Percentiles rank a stretch among this genome's conserved stretches.
Evolutionary conservation across 2,888 invertebrate genomes (phyloP).

Genomic region (Halictus ligatus): DNA sequence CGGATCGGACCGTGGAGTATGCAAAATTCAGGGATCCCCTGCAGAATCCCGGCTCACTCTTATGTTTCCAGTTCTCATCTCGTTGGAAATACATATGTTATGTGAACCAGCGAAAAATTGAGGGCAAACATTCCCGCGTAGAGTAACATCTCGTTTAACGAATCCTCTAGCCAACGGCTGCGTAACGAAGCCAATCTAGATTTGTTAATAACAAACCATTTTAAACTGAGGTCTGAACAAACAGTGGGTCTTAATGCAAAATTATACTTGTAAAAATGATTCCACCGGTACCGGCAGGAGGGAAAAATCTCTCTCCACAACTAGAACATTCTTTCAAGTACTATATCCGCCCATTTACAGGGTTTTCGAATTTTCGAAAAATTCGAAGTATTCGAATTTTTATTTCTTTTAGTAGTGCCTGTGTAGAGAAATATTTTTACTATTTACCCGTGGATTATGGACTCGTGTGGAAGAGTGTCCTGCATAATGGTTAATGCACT

Average conservation of each 20-base stretch:
- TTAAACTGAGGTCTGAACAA: neutral
- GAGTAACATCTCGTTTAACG: neutral
- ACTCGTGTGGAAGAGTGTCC: neutral
- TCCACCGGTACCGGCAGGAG: neutral
- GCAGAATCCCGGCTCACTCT: neutral
- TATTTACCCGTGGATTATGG: neutral
- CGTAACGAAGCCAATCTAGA: neutral
- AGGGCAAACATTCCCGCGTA: neutral
- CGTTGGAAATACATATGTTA: neutral
- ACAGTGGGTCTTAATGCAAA: neutral
- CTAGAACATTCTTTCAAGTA: neutral
- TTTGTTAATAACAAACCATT: neutral
- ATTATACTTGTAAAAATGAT: neutral
- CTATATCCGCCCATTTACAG: neutral
- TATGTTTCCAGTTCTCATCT: conserved; percentile 1
- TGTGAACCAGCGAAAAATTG: neutral
- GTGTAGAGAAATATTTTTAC: neutral
- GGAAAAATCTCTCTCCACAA: neutral
- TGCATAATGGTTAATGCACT: neutral
- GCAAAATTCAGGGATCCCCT: conserved; percentile 10
- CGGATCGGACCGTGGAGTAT: neutral
- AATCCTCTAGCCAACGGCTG: neutral
- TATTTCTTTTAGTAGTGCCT: neutral
- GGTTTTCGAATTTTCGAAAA: too few species aligned
- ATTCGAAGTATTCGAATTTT: too few species aligned